Evolutionary conservation across 2,797 vertebrate species (phyloP), one percentile per base, ranked within the genome.

Genomic region (Streptopelia turtur): DNA sequence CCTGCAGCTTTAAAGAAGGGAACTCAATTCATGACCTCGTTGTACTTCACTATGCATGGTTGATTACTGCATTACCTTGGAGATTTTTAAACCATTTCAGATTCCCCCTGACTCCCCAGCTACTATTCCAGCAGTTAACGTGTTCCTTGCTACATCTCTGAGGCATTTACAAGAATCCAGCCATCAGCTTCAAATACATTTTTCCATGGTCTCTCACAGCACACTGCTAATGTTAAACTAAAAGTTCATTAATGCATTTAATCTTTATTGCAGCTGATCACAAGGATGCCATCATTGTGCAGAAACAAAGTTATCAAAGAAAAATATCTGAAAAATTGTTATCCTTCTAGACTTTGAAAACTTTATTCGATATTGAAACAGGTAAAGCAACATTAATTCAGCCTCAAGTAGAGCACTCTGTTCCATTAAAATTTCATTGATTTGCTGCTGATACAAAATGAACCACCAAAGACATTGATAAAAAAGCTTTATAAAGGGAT

Each of bases 341-440:
- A n/a, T 66, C 35, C 31, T 61, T 68, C 9, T 9, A 72, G 87
- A 50, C 61, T 94, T 93, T 71, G 57, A 84, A 90, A 93, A 86
- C 49, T 84, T 89, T 55, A 65, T 59, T 86, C 84, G 31, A 39
- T 93, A 93, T 6, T 89, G 68, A 92, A 96, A 90, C 31, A 85
- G 61, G 79, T 83, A 88, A 96, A 87, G 52, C 37, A 69, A 59
- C 39, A 43, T 83, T 92, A 92, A 96, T 95, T 94, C 90, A 88
- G 57, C 75, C 82, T 90, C 68, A 89, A 93, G 84, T 55, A 88
- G 43, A 86, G 79, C 61, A 61, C 64, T 90, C 70, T 25, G 12
- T 85, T 94, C 89, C 64, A 95, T 95, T 94, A 96, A 97, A 80
- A 87, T 72, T 81, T 84, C 79, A 92, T 94, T 88, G 88, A 89